These are phyloP conservation scores for Phrixothrix hirtus DNA, from an alignment of 2,888 invertebrate genomes.

Conservation along the genomic window DNA sequence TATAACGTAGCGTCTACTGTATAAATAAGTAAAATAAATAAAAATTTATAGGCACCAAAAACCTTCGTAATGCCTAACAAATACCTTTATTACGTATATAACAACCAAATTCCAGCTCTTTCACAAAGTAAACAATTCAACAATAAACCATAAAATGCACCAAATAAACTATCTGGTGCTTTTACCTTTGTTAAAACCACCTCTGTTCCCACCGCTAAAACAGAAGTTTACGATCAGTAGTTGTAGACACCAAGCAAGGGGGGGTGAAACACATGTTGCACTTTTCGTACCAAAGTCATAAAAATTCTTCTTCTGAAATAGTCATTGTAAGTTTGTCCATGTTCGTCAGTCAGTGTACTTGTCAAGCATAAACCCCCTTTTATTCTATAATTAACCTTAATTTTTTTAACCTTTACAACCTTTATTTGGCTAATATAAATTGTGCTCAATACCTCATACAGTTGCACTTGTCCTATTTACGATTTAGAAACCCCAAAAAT, in stretches of 20 bases:
- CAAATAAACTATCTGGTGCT: conserved; percentile 75
- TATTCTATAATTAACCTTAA: no score
- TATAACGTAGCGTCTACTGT: no score
- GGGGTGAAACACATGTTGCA: conserved; percentile 56
- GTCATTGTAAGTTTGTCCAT: conserved; percentile 29
- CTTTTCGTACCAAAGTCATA: conserved; percentile 47
- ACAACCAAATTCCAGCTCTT: conserved; percentile 34
- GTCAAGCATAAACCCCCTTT: conserved; percentile 56
- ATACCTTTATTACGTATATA: conserved; percentile 3
- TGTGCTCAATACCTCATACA: background rate
- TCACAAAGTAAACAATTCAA: conserved; percentile 27
- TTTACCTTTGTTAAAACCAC: conserved; percentile 97
- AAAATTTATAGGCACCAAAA: no score
- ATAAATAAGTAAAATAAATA: no score
- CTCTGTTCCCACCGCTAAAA: conserved; percentile 93
- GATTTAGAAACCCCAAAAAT: background rate
- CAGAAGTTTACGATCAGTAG: conserved; percentile 82
- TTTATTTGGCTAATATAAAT: no score
- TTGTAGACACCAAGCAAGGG: conserved; percentile 60
- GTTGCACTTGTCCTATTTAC: background rate
- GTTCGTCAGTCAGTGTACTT: conserved; percentile 54
- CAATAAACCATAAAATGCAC: conserved; percentile 64
- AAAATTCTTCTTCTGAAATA: conserved; percentile 58
- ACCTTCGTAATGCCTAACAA: no score
- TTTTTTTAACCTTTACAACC: no score